Conservation (phyloP, 2,113 vertebrate species). For the Oreochromis aureus region DNA sequence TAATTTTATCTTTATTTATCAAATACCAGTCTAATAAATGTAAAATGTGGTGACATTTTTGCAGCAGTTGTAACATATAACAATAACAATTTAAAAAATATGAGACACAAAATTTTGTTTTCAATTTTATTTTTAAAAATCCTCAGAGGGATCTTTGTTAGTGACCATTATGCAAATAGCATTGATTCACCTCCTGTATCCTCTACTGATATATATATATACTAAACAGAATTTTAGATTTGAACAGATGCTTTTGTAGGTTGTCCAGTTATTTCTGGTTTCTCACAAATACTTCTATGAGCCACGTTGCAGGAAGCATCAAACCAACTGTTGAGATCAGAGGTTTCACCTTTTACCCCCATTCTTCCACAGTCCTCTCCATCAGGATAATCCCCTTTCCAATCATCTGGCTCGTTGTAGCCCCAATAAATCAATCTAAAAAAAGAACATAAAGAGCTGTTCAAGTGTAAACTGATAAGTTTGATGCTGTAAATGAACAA, state of each 20-base stretch:
- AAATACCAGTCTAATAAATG: neutral
- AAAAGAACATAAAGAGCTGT: neutral
- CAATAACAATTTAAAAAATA: rapidly evolving
- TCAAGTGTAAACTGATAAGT: neutral
- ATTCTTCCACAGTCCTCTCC: neutral
- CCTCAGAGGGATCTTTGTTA: too few species aligned
- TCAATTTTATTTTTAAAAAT: neutral
- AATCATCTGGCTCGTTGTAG: neutral
- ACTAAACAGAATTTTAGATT: too few species aligned
- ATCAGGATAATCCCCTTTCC: neutral
- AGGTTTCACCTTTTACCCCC: neutral
- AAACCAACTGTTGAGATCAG: neutral
- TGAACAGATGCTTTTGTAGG: neutral
- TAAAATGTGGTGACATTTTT: neutral
- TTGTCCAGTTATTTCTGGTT: rapidly evolving
- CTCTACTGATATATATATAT: too few species aligned
- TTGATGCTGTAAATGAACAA: neutral
- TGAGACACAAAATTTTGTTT: neutral
- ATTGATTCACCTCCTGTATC: too few species aligned
- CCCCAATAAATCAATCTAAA: neutral
- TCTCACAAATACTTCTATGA: neutral
- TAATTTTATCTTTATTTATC: neutral
- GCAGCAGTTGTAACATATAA: neutral
- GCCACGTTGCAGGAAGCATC: neutral
- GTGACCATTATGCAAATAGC: too few species aligned